Base-by-base conservation (phyloP, 2,113 vertebrate species). In the Phoxinus phoxinus region DNA sequence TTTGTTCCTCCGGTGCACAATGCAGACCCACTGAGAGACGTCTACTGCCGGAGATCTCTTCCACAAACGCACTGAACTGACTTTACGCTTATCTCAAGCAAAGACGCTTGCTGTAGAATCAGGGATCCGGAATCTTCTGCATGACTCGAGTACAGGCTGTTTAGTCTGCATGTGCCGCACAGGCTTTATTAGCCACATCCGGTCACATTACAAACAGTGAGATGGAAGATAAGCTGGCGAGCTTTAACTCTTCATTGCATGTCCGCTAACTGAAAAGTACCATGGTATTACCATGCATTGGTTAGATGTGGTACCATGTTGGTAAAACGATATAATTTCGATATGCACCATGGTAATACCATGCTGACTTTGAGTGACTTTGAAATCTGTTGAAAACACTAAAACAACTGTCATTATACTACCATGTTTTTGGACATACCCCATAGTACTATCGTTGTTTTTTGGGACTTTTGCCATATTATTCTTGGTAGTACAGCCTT, bases 131-230 rank as follows among this genome's bases (percentile, higher is more conserved):
- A 67, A 67, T 67, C 25, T 13, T 17, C 13, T 7, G 27, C 27
- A 32, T 67, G 21, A 41, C 25, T 71, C 9, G 1, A 41, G 8
- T 21, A 10, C 7, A 17, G 63, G 63, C 63, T 35, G 30, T 69
- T 69, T 69, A 69, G 65, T 69, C 65, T 27, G 46, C 73, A 10
- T 77, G 27, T 3, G 17, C 11, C 1, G 51, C 32, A n/a, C 75
- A 78, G 75, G 19, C 75, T 78, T 58, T 78, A 37, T 78, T 37
- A 58, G 30, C 75, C 58, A 37, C 75, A 58, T 78, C 51, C 75
- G 37, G 75, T 58, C 51, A 78, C 19, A n/a, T n/a, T 46, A n/a
- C 30, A 58, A 35, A 58, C 75, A 78, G 27, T 21, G 44, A 77
- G 10, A 56, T 56, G 17, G 11, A 10, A 58, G 75, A 78, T 35